Percentiles rank a stretch among this genome's conserved stretches.
These are phyloP conservation scores for Pyrocephalus nanus DNA, from an alignment of 2,797 vertebrate species.

Conservation along the genomic window DNA sequence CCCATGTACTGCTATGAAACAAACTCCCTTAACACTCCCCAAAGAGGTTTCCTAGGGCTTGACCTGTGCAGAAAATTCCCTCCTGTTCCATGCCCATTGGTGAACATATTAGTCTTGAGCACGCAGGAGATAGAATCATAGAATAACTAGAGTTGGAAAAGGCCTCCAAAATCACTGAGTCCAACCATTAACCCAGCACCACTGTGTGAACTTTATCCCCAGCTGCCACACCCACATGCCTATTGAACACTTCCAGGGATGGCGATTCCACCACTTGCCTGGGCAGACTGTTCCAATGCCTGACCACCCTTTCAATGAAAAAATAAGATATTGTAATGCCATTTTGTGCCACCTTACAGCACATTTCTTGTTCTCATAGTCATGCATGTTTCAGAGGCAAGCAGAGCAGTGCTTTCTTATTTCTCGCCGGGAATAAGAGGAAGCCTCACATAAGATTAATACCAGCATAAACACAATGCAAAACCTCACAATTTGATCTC, in stretches of 20 bases:
- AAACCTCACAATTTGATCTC: not conserved
- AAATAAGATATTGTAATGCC: not conserved
- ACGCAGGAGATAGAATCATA: not conserved
- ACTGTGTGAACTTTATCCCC: not conserved
- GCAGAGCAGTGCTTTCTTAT: not conserved
- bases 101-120: not conserved
- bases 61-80: not conserved
- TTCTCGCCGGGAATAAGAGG: not conserved
- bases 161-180: no score
- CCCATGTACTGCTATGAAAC: not conserved
- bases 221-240: rapidly evolving
- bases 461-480: not conserved
- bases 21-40: not conserved
- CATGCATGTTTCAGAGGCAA: not conserved
- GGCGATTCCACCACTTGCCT: not conserved
- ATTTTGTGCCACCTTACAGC: not conserved
- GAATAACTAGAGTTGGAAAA: not conserved
- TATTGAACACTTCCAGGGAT: not conserved
- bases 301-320: not conserved
- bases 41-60: not conserved
- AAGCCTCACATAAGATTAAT: not conserved
- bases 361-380: not conserved
- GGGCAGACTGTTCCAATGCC: not conserved
- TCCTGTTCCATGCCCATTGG: not conserved
- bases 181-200: not conserved